Conservation (phyloP, 2,797 vertebrate species). For the Eptatretus atami region DNA sequence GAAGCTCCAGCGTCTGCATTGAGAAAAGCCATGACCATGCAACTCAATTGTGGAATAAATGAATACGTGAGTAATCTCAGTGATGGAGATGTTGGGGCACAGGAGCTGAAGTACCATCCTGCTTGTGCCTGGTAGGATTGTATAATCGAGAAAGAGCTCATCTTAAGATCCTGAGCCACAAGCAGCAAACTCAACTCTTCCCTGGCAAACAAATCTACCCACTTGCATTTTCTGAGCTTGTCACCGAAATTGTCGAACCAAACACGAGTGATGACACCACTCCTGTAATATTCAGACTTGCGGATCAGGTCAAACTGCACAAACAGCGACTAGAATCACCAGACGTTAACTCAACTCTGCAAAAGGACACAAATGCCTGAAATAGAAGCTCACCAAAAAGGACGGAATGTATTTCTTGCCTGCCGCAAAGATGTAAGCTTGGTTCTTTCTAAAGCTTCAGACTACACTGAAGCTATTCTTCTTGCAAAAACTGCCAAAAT, state of each 20-base stretch:
- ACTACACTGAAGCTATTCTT: conserved; percentile 1
- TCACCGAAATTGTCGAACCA: conserved; percentile 7
- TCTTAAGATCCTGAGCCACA: no score
- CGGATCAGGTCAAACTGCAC: not conserved
- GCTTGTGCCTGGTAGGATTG: no score
- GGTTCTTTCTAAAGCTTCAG: not conserved
- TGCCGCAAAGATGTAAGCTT: not conserved
- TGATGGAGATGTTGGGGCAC: no score
- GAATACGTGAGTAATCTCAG: no score
- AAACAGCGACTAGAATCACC: not conserved
- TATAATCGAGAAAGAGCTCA: no score
- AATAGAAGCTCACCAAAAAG: not conserved
- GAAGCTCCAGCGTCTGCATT: no score
- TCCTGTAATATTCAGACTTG: not conserved
- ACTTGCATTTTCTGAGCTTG: conserved; percentile 7
- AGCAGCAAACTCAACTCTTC: no score
- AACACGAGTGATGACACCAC: not conserved
- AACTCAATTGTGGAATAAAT: no score
- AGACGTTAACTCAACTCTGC: not conserved
- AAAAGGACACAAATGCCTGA: not conserved
- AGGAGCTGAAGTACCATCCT: no score
- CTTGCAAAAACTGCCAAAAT: not conserved
- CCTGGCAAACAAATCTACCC: no score
- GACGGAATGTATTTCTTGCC: not conserved
- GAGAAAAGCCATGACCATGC: no score